Base-by-base conservation (phyloP, 2,888 invertebrate genomes). In the Buathra laborator region DNA sequence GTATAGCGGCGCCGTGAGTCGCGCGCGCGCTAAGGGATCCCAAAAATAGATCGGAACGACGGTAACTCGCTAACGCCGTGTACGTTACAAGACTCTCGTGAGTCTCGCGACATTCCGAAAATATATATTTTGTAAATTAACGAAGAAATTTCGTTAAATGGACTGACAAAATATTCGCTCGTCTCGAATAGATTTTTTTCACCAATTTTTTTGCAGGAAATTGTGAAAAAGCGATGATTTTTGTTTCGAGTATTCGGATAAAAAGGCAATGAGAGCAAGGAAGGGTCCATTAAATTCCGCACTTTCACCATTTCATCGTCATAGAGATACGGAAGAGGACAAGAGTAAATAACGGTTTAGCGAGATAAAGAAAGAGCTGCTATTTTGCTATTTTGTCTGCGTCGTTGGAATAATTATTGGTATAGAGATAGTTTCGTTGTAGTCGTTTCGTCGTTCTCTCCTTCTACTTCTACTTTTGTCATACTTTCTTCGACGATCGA, bases 401-500 rank as follows among this genome's bases (percentile, higher is more conserved):
- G 37, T 43, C 66, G 66, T 43, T 19, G 43, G 43, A 66, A 43
- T 66, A 66, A 43, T 66, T 43, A 43, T 62, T n/a, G 48, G 37
- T 53, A 19, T 19, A 66, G 48, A 12, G 1, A 24, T 29, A 48
- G 37, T 19, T 19, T 51, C 64, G 62, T 19, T 46, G 51, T 37
- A 6, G 19, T 24, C n/a, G 46, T 51, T 46, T 29, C n/a, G 14
- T 14, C 12, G 7, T 43, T 66, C 56, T 64, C 81, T 78, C 53
- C 12, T 48, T 51, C 46, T 68, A 48, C 12, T 48, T 51, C 46
- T 68, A 48, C 76, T 66, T 53, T 62, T 79, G 62, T 16, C 64
- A 83, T 75, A 83, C 74, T 68, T 83, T 78, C 78, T 78, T 79
- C 68, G 68, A 32, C 78, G 83, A 83, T 83, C 83, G 83, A 83